Evolutionary conservation across 2,113 vertebrate species (phyloP).

Genomic region (Boleophthalmus pectinirostris): DNA sequence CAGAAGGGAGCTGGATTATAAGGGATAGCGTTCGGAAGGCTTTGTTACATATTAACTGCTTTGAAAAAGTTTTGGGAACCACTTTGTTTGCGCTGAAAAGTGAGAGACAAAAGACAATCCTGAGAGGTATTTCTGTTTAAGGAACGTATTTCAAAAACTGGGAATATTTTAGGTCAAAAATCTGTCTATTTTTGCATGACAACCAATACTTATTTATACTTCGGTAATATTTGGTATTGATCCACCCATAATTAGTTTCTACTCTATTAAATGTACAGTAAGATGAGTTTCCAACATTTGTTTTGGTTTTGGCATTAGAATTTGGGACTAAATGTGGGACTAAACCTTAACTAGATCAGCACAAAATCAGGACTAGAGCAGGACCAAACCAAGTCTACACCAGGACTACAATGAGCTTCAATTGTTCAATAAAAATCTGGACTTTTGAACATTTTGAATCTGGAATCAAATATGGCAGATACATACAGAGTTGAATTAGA

Average conservation of each 20-base stretch:
- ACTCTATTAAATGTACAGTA: background rate
- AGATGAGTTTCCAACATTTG: background rate
- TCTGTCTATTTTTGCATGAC: no score
- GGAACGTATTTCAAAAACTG: no score
- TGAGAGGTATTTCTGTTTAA: background rate
- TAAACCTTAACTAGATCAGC: no score
- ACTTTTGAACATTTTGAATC: no score
- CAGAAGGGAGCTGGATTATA: constrained; percentile 60
- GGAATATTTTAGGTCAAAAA: no score
- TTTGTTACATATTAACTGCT: constrained; percentile 53
- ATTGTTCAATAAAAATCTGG: no score
- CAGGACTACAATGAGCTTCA: no score
- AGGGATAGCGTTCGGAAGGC: constrained; percentile 51
- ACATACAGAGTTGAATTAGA: no score
- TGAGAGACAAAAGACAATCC: background rate
- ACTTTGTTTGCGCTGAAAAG: constrained; percentile 9
- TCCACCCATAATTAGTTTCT: background rate
- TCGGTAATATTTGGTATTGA: background rate
- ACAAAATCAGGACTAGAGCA: no score
- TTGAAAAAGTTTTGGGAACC: background rate
- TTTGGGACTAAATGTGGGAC: background rate
- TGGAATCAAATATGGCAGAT: no score
- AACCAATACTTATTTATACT: no score
- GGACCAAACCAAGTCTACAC: no score
- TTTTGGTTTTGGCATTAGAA: background rate